phyloP scores from a whole-genome alignment of 1,140 invertebrate genomes.

The Maniola jurtina region DNA sequence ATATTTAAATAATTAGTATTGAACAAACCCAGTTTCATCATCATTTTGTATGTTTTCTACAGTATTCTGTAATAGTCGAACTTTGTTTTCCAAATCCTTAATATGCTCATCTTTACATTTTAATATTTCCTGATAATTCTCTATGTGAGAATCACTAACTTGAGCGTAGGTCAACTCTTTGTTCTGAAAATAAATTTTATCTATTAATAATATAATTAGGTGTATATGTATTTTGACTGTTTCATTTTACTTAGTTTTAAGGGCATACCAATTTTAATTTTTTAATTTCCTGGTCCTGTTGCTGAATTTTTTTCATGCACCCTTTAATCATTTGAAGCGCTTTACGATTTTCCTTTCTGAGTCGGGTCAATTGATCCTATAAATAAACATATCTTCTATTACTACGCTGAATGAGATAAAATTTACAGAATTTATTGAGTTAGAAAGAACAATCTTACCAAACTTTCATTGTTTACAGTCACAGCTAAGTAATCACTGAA shows the following conservation, averaged over 20 bases:
- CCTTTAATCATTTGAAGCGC: constrained; percentile 80
- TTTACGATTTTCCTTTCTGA: constrained; percentile 81
- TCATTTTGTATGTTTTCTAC: constrained; percentile 48
- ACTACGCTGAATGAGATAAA: background rate
- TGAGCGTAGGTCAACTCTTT: constrained; percentile 64
- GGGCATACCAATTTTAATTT: constrained; percentile 62
- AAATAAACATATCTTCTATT: constrained; percentile 11
- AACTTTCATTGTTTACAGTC: constrained; percentile 57
- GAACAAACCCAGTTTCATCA: constrained; percentile 49
- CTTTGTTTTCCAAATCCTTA: constrained; percentile 63
- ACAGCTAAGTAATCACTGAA: constrained; percentile 60
- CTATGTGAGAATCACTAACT: constrained; percentile 62
- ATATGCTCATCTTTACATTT: constrained; percentile 74
- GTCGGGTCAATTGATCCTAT: constrained; percentile 73
- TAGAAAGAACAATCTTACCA: constrained; percentile 43
- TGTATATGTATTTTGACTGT: background rate
- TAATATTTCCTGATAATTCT: constrained; percentile 72
- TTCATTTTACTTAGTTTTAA: background rate
- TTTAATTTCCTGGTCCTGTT: constrained; percentile 71
- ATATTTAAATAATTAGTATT: constrained; percentile 13
- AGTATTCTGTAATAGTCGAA: constrained; percentile 59
- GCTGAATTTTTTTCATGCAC: constrained; percentile 68
- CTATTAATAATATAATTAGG: constrained; percentile 2
- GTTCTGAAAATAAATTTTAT: constrained; percentile 40
- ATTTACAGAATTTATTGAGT: background rate